Conservation (phyloP, 2,113 vertebrate species). For the Apodemus sylvaticus region DNA sequence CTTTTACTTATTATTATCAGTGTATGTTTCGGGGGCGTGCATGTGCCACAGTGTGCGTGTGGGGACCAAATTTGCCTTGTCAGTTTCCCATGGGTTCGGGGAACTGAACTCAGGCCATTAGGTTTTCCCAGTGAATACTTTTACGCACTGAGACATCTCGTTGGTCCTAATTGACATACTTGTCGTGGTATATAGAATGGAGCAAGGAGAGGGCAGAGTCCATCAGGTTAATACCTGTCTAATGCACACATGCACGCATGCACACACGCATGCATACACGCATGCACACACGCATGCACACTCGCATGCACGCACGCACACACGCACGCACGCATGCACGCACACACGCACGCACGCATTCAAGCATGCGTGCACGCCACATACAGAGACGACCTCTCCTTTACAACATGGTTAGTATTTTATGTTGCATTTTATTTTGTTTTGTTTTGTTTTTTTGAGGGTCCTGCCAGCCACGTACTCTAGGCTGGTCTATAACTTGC, state of each 20-base stretch:
- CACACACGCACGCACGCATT: fast-evolving
- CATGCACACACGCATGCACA: too few species aligned
- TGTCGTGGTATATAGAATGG: neutral
- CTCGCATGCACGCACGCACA: fast-evolving
- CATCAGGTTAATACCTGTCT: neutral
- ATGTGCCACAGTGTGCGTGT: neutral
- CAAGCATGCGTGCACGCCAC: too few species aligned
- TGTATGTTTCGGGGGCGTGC: too few species aligned
- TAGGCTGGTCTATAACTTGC: neutral
- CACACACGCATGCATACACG: too few species aligned
- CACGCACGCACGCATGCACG: too few species aligned
- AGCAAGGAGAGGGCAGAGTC: neutral
- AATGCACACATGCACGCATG: fast-evolving
- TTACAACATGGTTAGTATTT: neutral
- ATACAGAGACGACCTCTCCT: neutral
- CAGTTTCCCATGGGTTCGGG: neutral
- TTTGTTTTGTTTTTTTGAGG: neutral
- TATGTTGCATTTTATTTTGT: neutral
- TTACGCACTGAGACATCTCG: neutral
- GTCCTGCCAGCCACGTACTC: neutral
- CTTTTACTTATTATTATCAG: neutral
- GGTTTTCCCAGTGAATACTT: neutral
- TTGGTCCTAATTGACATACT: neutral
- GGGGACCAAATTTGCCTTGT: neutral
- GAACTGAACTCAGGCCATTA: neutral